Percentiles rank a stretch among this genome's conserved stretches.
Conservation (phyloP, 2,113 vertebrate species). For the Cyanoliseus patagonus region DNA sequence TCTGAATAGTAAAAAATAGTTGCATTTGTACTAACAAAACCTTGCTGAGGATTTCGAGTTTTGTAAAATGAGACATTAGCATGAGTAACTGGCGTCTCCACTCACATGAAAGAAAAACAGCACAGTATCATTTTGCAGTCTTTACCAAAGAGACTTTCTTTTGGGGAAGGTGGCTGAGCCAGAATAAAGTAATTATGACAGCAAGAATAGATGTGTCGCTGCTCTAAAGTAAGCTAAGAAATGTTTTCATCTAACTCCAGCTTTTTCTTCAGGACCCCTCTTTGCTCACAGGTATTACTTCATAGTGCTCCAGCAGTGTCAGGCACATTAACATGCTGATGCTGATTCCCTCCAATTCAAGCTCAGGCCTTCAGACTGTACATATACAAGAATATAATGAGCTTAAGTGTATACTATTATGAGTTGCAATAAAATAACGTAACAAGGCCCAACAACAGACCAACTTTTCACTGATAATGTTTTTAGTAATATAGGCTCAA, state of each 20-base stretch:
- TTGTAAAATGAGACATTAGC: conserved; percentile 18
- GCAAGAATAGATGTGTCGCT: not conserved
- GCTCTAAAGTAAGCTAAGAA: not conserved
- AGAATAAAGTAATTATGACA: not conserved
- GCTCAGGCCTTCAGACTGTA: not conserved
- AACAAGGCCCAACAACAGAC: not conserved
- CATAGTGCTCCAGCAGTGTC: not conserved
- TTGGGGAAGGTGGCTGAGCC: not conserved
- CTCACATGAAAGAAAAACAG: not conserved
- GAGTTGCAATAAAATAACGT: not conserved
- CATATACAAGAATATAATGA: rapidly evolving
- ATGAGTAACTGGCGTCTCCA: not conserved
- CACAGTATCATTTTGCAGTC: not conserved
- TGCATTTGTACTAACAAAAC: conserved; percentile 44
- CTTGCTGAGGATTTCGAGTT: not conserved
- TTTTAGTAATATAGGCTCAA: not conserved
- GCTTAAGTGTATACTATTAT: not conserved
- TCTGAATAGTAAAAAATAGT: conserved; percentile 53
- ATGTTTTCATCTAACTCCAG: not conserved
- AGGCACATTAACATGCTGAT: not conserved
- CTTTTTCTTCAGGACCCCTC: not conserved
- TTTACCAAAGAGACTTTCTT: not conserved
- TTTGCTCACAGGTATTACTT: not conserved
- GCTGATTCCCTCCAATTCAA: not conserved
- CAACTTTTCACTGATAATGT: not conserved